phyloP scores from a whole-genome alignment of 2,113 vertebrate species.

The Nothoprocta perdicaria region DNA sequence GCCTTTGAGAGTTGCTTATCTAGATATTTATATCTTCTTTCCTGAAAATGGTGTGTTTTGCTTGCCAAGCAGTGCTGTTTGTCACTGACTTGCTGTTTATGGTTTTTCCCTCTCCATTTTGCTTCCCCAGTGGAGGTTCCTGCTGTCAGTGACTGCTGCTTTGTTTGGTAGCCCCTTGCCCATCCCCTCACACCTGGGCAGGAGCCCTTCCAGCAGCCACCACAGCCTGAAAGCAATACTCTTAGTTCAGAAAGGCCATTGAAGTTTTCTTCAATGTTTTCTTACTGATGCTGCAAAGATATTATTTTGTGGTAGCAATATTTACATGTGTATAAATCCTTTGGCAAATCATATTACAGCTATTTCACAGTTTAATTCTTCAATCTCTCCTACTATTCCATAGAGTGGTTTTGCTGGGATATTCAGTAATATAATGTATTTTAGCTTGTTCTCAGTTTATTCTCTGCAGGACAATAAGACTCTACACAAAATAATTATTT shows the following conservation, averaged over 20 bases:
- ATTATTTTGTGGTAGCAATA: rapidly evolving
- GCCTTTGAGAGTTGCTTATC: not conserved
- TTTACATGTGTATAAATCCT: not conserved
- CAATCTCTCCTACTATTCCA: rapidly evolving
- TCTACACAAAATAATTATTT: not conserved
- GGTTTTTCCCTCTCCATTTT: not conserved
- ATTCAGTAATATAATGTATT: rapidly evolving
- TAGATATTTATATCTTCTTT: slow-evolving; percentile 6
- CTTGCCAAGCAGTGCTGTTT: not conserved
- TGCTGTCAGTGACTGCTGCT: rapidly evolving
- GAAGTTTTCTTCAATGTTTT: not conserved
- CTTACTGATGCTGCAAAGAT: not conserved
- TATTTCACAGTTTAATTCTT: not conserved
- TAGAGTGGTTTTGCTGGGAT: not conserved
- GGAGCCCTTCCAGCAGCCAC: not conserved
- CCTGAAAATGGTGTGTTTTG: slow-evolving; percentile 30
- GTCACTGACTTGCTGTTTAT: not conserved
- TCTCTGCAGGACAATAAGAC: not conserved
- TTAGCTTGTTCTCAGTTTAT: not conserved
- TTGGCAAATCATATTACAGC: not conserved
- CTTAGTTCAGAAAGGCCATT: not conserved
- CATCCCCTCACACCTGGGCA: rapidly evolving
- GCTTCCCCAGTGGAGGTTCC: not conserved
- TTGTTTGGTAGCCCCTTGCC: not conserved
- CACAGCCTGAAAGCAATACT: not conserved